Percentiles rank a stretch among this genome's conserved stretches.
phyloP scores from a whole-genome alignment of 1,140 invertebrate genomes.

The Himalopsyche phryganea region DNA sequence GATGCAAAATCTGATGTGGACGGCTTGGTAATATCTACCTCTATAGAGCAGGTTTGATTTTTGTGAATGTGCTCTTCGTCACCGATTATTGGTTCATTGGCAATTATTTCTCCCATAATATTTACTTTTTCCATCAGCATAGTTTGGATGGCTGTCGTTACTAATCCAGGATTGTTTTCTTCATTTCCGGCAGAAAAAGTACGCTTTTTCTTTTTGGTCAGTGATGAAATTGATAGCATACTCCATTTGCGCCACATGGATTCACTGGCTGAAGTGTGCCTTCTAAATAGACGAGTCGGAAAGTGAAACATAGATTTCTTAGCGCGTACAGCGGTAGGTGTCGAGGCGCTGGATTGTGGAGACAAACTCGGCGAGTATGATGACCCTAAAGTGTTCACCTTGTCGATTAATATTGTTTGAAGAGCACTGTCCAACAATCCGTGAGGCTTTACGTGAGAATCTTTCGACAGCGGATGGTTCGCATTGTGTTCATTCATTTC shows the following conservation, averaged over 20 bases:
- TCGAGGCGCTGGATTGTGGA: constrained; percentile 3
- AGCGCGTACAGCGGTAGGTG: background rate
- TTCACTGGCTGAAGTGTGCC: constrained; percentile 19
- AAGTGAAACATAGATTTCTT: constrained; percentile 31
- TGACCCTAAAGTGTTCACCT: constrained; percentile 17
- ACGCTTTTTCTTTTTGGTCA: constrained; percentile 29
- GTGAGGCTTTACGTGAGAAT: constrained; percentile 14
- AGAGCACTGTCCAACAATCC: constrained; percentile 34
- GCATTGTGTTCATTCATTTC: constrained; percentile 2
- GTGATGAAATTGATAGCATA: constrained; percentile 8
- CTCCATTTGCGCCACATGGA: constrained; percentile 7
- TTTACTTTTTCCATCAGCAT: constrained; percentile 51
- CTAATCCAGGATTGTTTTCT: constrained; percentile 40
- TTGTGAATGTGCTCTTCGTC: constrained; percentile 27
- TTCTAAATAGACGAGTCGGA: constrained; percentile 20
- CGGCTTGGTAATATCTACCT: no score
- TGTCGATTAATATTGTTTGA: constrained; percentile 36
- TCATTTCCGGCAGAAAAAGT: constrained; percentile 37
- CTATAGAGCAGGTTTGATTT: constrained; percentile 7
- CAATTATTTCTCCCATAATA: constrained; percentile 34
- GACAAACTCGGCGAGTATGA: constrained; percentile 7
- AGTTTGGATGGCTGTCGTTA: constrained; percentile 52
- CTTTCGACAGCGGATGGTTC: constrained; percentile 7
- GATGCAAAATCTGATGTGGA: no score
- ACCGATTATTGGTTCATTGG: constrained; percentile 24